Evolutionary conservation across 53 echinoderm and acorn worm genomes (phyloP), one percentile per base, ranked within the genome.

Genomic region (Echinarachnius parma): DNA sequence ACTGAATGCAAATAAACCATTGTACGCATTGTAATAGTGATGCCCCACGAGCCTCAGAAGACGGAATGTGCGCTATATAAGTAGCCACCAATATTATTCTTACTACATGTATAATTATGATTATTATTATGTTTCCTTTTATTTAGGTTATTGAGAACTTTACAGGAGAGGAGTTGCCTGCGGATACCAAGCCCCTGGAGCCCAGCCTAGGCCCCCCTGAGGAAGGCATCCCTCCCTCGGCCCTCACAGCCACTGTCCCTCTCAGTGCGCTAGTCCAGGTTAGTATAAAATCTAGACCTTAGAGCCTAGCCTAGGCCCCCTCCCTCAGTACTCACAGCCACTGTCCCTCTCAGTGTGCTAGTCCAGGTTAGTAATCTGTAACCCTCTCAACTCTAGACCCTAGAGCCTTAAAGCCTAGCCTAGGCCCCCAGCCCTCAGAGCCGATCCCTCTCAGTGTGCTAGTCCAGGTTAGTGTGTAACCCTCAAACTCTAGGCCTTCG

Each of bases 201-300:
- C 81, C 79, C 37, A 79, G 75, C 58, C 82, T 87, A 3, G 89
- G 89, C 10, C 86, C 86, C 30, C 83, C 87, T 14, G 89, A 89
- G 63, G 93, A 93, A 75, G 86, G 81, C 30, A 85, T 93, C 15
- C 93, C 89, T 19, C 49, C 81, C 4, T 67, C 70, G 53, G 89
- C 93, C 11, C 35, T 75, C 15, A 80, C 64, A 36, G 83, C 93
- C 45, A 82, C 78, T 22, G 93, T 93, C 32, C 89, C 89, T 21
- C 82, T 93, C 7, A 75, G 77, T 23, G 89, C 93, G 14, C 77
- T 93, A 18, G 89, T 89, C 25, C 85, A 77, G 83, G 93, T 92
- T 36, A 82, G 84, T 27, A 11, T 34, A 21, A 33, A 1, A 37
- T 31, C 15, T 15, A 21, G 28, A 45, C 49, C 55, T 67, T 86